These are phyloP conservation scores for Danio kyathit DNA, from an alignment of 2,797 vertebrate genomes.

Conservation along the genomic window DNA sequence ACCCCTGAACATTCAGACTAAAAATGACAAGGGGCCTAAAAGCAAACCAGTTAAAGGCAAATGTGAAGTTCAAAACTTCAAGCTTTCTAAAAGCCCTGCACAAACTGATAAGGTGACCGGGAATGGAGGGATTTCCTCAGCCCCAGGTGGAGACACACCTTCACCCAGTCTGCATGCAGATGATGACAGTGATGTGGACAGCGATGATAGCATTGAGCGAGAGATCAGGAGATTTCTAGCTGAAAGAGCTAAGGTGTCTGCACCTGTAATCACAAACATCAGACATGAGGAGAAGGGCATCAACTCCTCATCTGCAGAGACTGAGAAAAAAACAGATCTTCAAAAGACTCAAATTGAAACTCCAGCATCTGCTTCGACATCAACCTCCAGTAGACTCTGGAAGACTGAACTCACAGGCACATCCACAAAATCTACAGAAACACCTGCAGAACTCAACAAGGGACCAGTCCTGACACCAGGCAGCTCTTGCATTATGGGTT, in stretches of 20 bases:
- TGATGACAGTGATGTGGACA: constrained; percentile 92
- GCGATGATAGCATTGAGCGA: constrained; percentile 94
- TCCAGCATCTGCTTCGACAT: constrained; percentile 60
- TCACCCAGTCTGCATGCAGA: constrained; percentile 54
- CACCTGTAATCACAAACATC: constrained; percentile 40
- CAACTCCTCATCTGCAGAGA: constrained; percentile 24
- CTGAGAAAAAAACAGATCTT: constrained; percentile 69
- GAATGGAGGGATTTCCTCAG: constrained; percentile 10
- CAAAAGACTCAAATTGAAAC: constrained; percentile 65
- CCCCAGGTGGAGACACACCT: neutral
- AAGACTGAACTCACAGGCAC: neutral
- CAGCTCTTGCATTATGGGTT: constrained; percentile 23
- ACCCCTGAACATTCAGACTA: constrained; percentile 21
- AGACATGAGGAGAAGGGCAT: constrained; percentile 56
- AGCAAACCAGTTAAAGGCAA: constrained; percentile 56
- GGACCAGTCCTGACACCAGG: constrained; percentile 21
- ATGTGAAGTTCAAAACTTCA: constrained; percentile 53
- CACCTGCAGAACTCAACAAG: constrained; percentile 4
- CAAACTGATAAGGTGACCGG: constrained; percentile 50
- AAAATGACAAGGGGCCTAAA: constrained; percentile 53
- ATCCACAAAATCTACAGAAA: neutral
- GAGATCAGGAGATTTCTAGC: constrained; percentile 93
- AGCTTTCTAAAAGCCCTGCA: constrained; percentile 51
- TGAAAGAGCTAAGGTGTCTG: constrained; percentile 89
- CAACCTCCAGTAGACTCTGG: neutral